Evolutionary conservation across 2,797 vertebrate species (phyloP).

Genomic region (Sciurus vulgaris): DNA sequence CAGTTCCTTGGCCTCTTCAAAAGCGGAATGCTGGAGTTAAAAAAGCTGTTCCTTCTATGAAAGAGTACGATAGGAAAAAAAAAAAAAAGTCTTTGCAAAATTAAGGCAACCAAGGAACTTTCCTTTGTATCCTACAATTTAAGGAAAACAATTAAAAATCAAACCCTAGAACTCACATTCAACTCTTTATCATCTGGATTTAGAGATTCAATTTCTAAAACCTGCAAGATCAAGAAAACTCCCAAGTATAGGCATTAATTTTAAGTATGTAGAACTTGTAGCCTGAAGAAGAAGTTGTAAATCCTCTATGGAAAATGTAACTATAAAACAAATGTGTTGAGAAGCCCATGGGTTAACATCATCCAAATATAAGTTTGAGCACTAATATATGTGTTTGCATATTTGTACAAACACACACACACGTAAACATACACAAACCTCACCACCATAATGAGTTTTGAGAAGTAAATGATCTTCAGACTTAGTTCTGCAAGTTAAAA

Average conservation of each 20-base stretch:
- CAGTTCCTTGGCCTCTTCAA: neutral
- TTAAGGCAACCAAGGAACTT: neutral
- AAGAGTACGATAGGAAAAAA: neutral
- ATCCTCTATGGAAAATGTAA: neutral
- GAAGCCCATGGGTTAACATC: neutral
- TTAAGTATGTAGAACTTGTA: neutral
- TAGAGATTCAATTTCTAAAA: conserved; percentile 10
- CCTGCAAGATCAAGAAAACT: neutral
- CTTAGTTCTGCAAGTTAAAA: neutral
- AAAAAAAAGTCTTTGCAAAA: neutral
- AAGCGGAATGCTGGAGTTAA: neutral
- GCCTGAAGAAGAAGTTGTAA: neutral
- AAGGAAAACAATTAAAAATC: conserved; percentile 32
- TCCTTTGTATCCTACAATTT: conserved; percentile 4
- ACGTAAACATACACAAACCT: neutral
- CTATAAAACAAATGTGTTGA: neutral
- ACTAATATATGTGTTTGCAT: neutral
- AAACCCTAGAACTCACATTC: neutral
- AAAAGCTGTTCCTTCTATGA: neutral
- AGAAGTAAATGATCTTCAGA: neutral
- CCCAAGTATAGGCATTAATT: neutral
- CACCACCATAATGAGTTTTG: neutral
- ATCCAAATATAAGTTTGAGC: neutral
- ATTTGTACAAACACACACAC: too few species aligned
- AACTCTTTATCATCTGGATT: neutral